Percentiles rank a stretch among this genome's conserved stretches.
Evolutionary conservation across 1,140 invertebrate species (phyloP).

Genomic region (Micrasema longulum): DNA sequence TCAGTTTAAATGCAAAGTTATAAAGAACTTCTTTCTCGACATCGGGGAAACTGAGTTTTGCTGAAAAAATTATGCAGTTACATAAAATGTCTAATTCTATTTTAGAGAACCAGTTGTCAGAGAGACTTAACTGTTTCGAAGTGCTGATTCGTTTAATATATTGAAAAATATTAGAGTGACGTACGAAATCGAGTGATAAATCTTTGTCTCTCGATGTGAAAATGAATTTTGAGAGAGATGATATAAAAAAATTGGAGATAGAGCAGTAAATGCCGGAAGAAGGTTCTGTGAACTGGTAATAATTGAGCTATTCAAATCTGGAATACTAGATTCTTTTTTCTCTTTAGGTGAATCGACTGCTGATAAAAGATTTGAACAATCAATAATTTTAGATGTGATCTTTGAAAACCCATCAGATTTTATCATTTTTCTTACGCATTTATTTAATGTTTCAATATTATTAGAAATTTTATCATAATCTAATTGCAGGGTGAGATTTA

Average conservation of each 20-base stretch:
- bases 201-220: constrained; percentile 49
- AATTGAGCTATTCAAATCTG: constrained; percentile 60
- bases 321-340: constrained; percentile 62
- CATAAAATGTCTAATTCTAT: constrained; percentile 68
- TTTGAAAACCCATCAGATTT: constrained; percentile 44
- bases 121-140: constrained; percentile 60
- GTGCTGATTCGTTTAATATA: constrained; percentile 39
- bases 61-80: constrained; percentile 63
- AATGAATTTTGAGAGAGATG: constrained; percentile 61
- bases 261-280: constrained; percentile 64
- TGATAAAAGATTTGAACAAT: constrained; percentile 48
- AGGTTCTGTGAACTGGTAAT: constrained; percentile 66
- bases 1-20: constrained; percentile 66
- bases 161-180: constrained; percentile 36
- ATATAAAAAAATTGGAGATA: constrained; percentile 67
- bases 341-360: constrained; percentile 58
- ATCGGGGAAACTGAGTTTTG: constrained; percentile 57
- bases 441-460: constrained; percentile 28
- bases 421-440: constrained; percentile 41
- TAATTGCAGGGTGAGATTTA: constrained; percentile 17
- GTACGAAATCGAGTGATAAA: constrained; percentile 45
- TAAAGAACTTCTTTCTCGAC: constrained; percentile 65
- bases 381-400: constrained; percentile 24
- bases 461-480: not conserved
- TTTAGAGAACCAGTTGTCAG: constrained; percentile 70